A percentile compares a stretch with the other conserved stretches of the same genome.
These are phyloP conservation scores for Trachymyrmex septentrionalis DNA, from an alignment of 1,140 invertebrate species.

Conservation along the genomic window DNA sequence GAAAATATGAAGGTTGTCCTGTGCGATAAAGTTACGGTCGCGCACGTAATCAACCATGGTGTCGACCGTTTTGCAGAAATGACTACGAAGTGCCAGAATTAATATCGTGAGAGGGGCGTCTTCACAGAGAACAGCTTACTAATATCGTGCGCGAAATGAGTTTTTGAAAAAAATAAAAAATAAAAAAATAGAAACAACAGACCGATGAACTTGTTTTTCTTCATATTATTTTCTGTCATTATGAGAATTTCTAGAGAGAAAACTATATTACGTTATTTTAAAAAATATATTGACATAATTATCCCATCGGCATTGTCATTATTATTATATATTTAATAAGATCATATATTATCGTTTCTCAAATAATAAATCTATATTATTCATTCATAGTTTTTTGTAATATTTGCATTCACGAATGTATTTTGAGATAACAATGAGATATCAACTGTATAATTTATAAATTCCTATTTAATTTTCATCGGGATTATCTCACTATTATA, in stretches of 20 bases:
- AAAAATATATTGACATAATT: constrained; percentile 12
- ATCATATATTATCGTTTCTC: not conserved
- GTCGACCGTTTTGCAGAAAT: not conserved
- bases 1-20: constrained; percentile 25
- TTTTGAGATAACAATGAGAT: constrained; percentile 34
- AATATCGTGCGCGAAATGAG: constrained; percentile 6
- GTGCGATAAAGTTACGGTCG: constrained; percentile 20
- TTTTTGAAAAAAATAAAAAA: not conserved
- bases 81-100: constrained; percentile 25
- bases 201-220: not conserved
- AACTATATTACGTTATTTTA: not conserved
- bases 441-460: constrained; percentile 32
- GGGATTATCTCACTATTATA: constrained; percentile 18
- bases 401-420: constrained; percentile 8
- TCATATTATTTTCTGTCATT: not conserved
- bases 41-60: constrained; percentile 4
- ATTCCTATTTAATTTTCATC: constrained; percentile 46
- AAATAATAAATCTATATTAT: constrained; percentile 31
- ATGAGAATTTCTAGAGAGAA: not conserved
- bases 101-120: constrained; percentile 2
- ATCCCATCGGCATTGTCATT: not conserved
- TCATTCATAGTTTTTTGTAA: not conserved
- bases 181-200: not conserved
- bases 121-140: constrained; percentile 13
- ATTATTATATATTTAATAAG: not conserved